These are phyloP conservation scores for Sinocyclocheilus anophthalmus DNA, from an alignment of 2,113 vertebrate genomes.

Conservation along the genomic window DNA sequence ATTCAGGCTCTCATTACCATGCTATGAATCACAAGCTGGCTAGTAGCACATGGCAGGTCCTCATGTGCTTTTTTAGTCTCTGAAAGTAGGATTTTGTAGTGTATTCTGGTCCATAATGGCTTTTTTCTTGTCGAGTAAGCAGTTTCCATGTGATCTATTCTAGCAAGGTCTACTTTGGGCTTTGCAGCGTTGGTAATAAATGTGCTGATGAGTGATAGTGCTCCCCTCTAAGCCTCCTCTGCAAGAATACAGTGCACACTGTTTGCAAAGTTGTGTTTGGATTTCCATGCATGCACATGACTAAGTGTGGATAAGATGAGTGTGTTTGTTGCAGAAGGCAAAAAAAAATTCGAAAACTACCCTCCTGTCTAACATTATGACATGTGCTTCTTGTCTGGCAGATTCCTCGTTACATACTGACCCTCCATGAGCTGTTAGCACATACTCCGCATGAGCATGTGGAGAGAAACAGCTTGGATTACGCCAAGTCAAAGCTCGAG, in stretches of 20 bases:
- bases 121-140: slow-evolving; percentile 61
- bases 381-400: slow-evolving; percentile 63
- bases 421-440: slow-evolving; percentile 93
- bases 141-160: slow-evolving; percentile 62
- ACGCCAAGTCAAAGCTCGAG: slow-evolving; percentile 95
- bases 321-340: slow-evolving; percentile 37
- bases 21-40: not conserved
- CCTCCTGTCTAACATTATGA: slow-evolving; percentile 29
- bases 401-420: slow-evolving; percentile 98
- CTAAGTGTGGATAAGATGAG: slow-evolving; percentile 44
- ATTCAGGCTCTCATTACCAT: not conserved
- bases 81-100: not conserved
- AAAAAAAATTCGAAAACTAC: not conserved
- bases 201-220: slow-evolving; percentile 67
- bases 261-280: slow-evolving; percentile 19
- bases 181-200: slow-evolving; percentile 65
- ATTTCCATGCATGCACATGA: slow-evolving; percentile 43
- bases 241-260: slow-evolving; percentile 43
- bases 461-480: slow-evolving; percentile 95
- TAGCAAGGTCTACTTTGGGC: slow-evolving; percentile 62
- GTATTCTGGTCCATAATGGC: not conserved
- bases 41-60: not conserved
- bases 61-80: not conserved
- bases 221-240: slow-evolving; percentile 59
- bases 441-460: slow-evolving; percentile 96